Base-by-base conservation (phyloP, 2,888 invertebrate genomes). In the Macrosoma leucophasiata region DNA sequence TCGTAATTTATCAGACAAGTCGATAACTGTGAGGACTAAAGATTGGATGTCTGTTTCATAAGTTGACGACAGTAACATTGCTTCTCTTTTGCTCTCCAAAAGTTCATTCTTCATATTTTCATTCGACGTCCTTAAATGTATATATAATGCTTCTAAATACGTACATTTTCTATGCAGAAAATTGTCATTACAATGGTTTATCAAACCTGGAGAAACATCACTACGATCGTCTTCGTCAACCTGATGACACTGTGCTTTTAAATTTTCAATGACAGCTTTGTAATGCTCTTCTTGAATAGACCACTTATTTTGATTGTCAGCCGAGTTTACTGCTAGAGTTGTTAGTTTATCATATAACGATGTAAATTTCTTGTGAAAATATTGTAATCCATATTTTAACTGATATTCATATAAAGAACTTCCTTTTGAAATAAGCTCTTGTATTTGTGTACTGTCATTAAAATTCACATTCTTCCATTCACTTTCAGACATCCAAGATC, bases 41-140 rank as follows among this genome's bases (percentile, higher is more conserved):
- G 68, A 70, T 48, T 86, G 84, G 21, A 72, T 71, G 48, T 84
- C 75, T 29, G 66, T 56, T 49, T 84, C 75, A 50, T 84, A 81
- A 24, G 73, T 66, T 9, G 65, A 62, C 23, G 71, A 60, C 10
- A 69, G 63, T 41, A 81, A 64, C 50, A 86, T 67, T 17, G 75
- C 53, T 30, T 84, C 78, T 39, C 84, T 64, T 59, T 84, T 82
- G 41, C 55, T 64, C 57, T 82, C 69, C 48, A 81, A 52, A 49
- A 81, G 64, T 63, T 86, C 79, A 58, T 82, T 82, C 50, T 79
- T 84, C 15, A 85, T 68, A 43, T 87, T 84, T 39, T 87, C 74
- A 50, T 87, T 85, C 20, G 76, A 57, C 2, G 86, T 77, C 65
- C 84, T 75, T 19, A 75, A 66, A 36, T 71, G 61, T 56, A 66